A percentile compares a stretch with the other conserved stretches of the same genome.
Evolutionary conservation across 2,888 invertebrate genomes (phyloP).

Genomic region (Clepsis dumicolana): DNA sequence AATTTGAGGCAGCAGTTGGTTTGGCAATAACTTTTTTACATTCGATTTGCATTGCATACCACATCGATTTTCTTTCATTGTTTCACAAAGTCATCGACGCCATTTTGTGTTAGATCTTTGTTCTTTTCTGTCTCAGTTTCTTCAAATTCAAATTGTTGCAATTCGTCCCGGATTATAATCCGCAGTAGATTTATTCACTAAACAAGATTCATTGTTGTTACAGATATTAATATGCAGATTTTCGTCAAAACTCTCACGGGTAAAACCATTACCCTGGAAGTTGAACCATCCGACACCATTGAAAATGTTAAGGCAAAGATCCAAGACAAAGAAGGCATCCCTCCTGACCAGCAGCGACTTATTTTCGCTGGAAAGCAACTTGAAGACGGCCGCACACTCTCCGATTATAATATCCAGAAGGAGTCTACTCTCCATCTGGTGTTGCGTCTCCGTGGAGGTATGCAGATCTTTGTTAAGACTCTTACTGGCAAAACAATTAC

Average conservation of each 20-base stretch:
- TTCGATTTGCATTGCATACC: neutral
- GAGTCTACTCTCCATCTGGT: constrained; percentile 74
- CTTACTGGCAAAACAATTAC: constrained; percentile 71
- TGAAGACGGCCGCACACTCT: constrained; percentile 73
- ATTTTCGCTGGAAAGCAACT: constrained; percentile 76
- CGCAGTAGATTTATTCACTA: constrained; percentile 53
- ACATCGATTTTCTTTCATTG: constrained; percentile 16
- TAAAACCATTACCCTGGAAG: constrained; percentile 73
- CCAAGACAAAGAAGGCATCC: constrained; percentile 75
- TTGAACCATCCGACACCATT: constrained; percentile 71
- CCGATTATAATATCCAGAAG: constrained; percentile 75
- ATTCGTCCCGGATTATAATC: constrained; percentile 54
- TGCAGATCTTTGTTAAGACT: constrained; percentile 73
- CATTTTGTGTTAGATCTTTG: constrained; percentile 81
- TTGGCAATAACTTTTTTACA: neutral
- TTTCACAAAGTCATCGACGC: constrained; percentile 55
- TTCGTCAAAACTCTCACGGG: constrained; percentile 74
- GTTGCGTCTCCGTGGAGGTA: constrained; percentile 69
- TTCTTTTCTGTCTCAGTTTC: constrained; percentile 55
- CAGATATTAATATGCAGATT: constrained; percentile 73
- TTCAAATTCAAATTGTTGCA: constrained; percentile 47
- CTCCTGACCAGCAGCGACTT: constrained; percentile 72
- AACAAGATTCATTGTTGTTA: constrained; percentile 57
- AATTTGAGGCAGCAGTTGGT: neutral
- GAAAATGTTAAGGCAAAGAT: constrained; percentile 77